Conservation (phyloP, 2,113 vertebrate genomes). For the Pimephales promelas region DNA sequence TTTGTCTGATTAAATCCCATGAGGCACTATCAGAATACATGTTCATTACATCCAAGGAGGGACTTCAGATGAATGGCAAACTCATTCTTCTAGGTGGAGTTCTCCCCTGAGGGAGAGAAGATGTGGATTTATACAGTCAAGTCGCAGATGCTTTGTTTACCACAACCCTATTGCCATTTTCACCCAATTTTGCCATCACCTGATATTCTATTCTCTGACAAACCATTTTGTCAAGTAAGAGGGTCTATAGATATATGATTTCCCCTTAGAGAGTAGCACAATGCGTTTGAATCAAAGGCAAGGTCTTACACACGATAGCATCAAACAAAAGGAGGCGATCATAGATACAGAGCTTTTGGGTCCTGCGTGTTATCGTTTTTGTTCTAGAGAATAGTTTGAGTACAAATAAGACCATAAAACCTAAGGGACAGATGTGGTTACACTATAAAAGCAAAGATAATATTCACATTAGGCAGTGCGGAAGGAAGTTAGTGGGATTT, state of each 20-base stretch:
- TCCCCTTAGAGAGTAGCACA: slow-evolving; percentile 23
- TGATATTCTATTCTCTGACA: slow-evolving; percentile 15
- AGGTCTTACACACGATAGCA: neutral
- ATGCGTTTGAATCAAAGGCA: neutral
- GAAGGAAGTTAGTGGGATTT: slow-evolving; percentile 39
- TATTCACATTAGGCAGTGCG: slow-evolving; percentile 41
- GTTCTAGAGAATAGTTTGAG: slow-evolving; percentile 30
- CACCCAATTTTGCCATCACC: neutral
- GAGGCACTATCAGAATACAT: neutral
- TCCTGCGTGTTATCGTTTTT: slow-evolving; percentile 18
- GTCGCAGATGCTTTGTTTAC: slow-evolving; percentile 28
- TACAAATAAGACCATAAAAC: slow-evolving; percentile 59
- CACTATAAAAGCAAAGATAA: slow-evolving; percentile 68
- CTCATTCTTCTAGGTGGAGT: slow-evolving; percentile 19
- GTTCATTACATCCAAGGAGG: neutral
- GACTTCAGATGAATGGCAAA: neutral
- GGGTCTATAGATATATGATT: slow-evolving; percentile 5
- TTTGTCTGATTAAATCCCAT: neutral
- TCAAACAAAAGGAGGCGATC: neutral
- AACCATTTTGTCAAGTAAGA: neutral
- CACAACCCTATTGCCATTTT: neutral
- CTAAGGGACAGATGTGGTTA: slow-evolving; percentile 55
- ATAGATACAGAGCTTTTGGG: slow-evolving; percentile 24
- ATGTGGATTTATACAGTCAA: neutral
- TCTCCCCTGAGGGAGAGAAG: slow-evolving; percentile 25